phyloP scores from a whole-genome alignment of 2,797 vertebrate species.

The Toxotes lorentzi region DNA sequence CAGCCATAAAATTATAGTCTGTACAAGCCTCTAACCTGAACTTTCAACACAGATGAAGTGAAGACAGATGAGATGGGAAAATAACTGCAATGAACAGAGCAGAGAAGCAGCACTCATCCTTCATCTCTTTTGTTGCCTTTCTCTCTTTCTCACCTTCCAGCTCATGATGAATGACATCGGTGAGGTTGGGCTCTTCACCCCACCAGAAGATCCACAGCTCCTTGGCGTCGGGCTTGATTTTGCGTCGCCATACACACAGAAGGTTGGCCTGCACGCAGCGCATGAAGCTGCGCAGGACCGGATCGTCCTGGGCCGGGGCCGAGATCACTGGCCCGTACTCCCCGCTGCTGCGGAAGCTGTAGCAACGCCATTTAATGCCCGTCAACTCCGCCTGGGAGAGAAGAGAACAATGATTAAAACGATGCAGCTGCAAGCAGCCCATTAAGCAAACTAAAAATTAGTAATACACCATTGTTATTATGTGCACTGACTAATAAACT shows the following conservation, averaged over 20 bases:
- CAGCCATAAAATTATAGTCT: conserved; percentile 42
- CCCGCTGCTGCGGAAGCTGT: conserved; percentile 93
- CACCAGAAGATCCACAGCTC: conserved; percentile 99
- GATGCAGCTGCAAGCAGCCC: conserved; percentile 10
- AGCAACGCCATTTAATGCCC: conserved; percentile 99
- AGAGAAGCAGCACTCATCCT: conserved; percentile 35
- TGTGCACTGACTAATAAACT: conserved; percentile 16
- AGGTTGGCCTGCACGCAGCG: conserved; percentile 96
- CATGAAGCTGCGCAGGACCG: conserved; percentile 97
- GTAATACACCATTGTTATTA: conserved; percentile 17
- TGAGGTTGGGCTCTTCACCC: conserved; percentile 96
- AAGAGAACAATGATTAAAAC: conserved; percentile 22
- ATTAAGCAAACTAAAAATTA: conserved; percentile 28
- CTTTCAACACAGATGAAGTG: conserved; percentile 39
- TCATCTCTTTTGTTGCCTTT: conserved; percentile 33
- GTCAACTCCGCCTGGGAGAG: conserved; percentile 93
- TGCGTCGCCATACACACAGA: conserved; percentile 97
- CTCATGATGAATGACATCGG: conserved; percentile 95
- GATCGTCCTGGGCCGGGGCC: conserved; percentile 97
- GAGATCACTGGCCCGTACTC: conserved; percentile 98
- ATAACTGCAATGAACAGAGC: conserved; percentile 55
- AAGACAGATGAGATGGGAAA: conserved; percentile 51
- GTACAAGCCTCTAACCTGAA: conserved; percentile 50
- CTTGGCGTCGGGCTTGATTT: conserved; percentile 93
- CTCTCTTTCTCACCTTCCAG: conserved; percentile 90